Base-by-base conservation (phyloP, 2,888 invertebrate genomes). In the Nephrocerus scutellatus region DNA sequence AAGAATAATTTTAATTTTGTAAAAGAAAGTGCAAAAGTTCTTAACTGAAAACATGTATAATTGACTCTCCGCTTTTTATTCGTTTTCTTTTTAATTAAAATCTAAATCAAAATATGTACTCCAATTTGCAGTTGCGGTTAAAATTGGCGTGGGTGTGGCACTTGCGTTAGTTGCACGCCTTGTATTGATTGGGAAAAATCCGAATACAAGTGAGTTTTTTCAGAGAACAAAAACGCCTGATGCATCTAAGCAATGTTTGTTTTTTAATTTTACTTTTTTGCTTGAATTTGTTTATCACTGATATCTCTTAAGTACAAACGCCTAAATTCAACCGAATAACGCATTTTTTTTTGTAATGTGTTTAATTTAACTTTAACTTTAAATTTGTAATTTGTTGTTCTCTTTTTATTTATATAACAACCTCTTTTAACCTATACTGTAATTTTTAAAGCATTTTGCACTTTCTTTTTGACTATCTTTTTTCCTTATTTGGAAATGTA, bases 61-160 rank as follows among this genome's bases (percentile, higher is more conserved):
- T 39, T 41, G 39, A 49, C 41, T 30, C 38, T 39, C 42, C 36
- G 37, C 38, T 36, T 42, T 47, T 37, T 42, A 35, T 42, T 56
- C 49, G 52, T n/a, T n/a, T n/a, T 63, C 22, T 22, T 9, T 22
- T 10, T 9, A 22, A 22, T 22, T 22, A 29, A 8, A 14, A 29
- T 8, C 18, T 29, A 8, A 14, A 29, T n/a, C 6, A 29, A 29
- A 29, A n/a, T 41, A 41, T 50, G 50, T 55, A 59, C n/a, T n/a
- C n/a, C n/a, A 64, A 80, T 77, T 84, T 85, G 68, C 83, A 87
- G 87, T 86, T 79, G 81, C 82, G 72, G 80, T 85, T 74, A 88
- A 85, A 76, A 75, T 87, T 74, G 79, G 79, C 70, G 82, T 88
- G 71, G 88, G 88, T 68, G 77, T 83, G 69, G 84, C 85, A 63